Base-by-base conservation (phyloP, 2,113 vertebrate genomes). In the Gadus chalcogrammus region DNA sequence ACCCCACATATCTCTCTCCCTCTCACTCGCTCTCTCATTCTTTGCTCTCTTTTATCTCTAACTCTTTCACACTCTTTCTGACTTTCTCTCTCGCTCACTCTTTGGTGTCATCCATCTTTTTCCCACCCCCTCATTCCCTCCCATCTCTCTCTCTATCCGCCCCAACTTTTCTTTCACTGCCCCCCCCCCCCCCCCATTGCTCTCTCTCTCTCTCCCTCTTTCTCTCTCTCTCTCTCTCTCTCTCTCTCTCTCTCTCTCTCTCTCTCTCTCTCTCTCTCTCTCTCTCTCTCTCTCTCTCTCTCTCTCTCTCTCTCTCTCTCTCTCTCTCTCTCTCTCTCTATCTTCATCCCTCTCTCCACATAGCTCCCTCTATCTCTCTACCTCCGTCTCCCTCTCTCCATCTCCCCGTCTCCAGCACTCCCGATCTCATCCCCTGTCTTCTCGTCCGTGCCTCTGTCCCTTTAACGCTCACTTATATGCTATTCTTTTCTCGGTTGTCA, bases 401-500 rank as follows among this genome's bases (percentile, higher is more conserved):
- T 38, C 59, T 1, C 18, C 70, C 75, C 74, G 60, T 74, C 70
- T 69, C 70, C 78, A 28, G 42, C 66, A 58, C 75, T 79, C 68
- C 82, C 80, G 82, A 85, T 91, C 86, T 90, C 55, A 9, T 58
- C 55, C 16, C 55, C 15, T n/a, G 15, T n/a, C 55, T n/a, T 58
- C 55, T n/a, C 15, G 15, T 16, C 55, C 55, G 15, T 89, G 89
- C 87, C 85, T 85, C 87, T 87, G 84, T 91, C 88, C 91, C 90
- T 93, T 92, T 91, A 92, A 91, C 87, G 87, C 88, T 92, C 88
- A 91, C 90, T 92, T 92, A 88, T 92, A 91, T 92, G 90, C 91
- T 93, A 92, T 91, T 92, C 91, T 92, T 91, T 92, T 92, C 91
- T 89, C 79, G 90, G 92, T 93, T 91, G 92, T 91, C 91, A 92